Percentiles rank a stretch among this genome's conserved stretches.
Conservation (phyloP, 2,797 vertebrate species). For the Halcyon leucocephala region DNA sequence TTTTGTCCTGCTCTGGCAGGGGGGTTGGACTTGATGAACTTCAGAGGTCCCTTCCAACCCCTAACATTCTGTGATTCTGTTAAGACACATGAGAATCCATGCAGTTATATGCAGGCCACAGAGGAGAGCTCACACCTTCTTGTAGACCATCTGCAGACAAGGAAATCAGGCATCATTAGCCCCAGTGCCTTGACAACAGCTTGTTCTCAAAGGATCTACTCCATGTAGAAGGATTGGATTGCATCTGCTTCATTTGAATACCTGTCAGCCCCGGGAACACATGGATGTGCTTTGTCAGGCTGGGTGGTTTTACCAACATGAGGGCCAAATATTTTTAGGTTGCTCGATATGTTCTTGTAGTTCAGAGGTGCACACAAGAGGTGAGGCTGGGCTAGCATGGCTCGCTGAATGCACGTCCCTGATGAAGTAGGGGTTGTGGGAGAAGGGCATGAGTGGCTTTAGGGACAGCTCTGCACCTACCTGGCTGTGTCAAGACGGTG, state of each 20-base stretch:
- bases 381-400: background rate
- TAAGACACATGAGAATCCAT: background rate
- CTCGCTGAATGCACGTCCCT: too few relatives aligned
- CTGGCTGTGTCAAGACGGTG: background rate
- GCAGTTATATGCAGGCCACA: background rate
- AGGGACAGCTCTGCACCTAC: constrained; percentile 17
- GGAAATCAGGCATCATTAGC: background rate
- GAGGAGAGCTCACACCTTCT: background rate
- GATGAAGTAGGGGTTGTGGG: background rate
- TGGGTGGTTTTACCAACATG: background rate
- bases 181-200: background rate
- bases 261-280: background rate
- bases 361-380: background rate
- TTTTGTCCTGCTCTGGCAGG: too few relatives aligned
- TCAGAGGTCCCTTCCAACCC: too few relatives aligned
- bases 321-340: background rate
- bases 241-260: background rate
- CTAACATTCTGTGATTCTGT: too few relatives aligned
- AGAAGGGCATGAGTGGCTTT: background rate
- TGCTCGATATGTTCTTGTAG: background rate
- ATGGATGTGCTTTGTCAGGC: background rate
- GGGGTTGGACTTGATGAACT: too few relatives aligned
- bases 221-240: background rate
- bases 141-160: background rate
- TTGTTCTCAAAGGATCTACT: background rate